Evolutionary conservation across 2,888 invertebrate species (phyloP), one percentile per base, ranked within the genome.

Genomic region (Heliconius cydno): DNA sequence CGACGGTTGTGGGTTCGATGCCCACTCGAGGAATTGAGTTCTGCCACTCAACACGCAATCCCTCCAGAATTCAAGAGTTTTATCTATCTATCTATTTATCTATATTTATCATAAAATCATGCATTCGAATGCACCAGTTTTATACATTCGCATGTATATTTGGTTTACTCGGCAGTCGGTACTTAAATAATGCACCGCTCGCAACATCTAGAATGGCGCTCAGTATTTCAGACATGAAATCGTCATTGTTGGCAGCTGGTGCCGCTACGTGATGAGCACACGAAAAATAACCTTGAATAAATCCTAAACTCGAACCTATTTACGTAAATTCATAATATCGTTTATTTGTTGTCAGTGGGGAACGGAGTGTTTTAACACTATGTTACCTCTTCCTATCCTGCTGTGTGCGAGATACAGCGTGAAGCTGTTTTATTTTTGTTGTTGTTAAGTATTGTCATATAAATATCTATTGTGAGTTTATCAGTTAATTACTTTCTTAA

Each of bases 201-300:
- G 73, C 57, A 72, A 73, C n/a, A 73, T 60, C 57, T 34, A 73
- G 57, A 57, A 78, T 38, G 28, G 72, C 52, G 25, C 66, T 78
- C 52, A 72, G 72, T 73, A 73, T 66, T 73, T 73, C 66, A 73
- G 72, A 73, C 78, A 78, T 65, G 72, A 66, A 25, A 38, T 67
- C 72, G 65, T 73, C 73, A 78, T 78, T 75, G 65, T 41, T 75
- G 65, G 75, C 57, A 78, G 73, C 72, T 67, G 66, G 73, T 73
- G 67, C 46, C 28, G 25, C 75, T 46, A 75, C 65, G 75, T 75
- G 75, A 75, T 65, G 30, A 65, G 75, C 75, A 75, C 41, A 75
- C 75, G 63, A 46, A 63, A 65, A 63, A 28, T 41, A 75, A 63
- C 75, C 75, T 60, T 75, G 63, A 28, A 75, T 75, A 66, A 75